These are phyloP conservation scores for Silurus glanis DNA, from an alignment of 2,113 vertebrate species.

Conservation along the genomic window DNA sequence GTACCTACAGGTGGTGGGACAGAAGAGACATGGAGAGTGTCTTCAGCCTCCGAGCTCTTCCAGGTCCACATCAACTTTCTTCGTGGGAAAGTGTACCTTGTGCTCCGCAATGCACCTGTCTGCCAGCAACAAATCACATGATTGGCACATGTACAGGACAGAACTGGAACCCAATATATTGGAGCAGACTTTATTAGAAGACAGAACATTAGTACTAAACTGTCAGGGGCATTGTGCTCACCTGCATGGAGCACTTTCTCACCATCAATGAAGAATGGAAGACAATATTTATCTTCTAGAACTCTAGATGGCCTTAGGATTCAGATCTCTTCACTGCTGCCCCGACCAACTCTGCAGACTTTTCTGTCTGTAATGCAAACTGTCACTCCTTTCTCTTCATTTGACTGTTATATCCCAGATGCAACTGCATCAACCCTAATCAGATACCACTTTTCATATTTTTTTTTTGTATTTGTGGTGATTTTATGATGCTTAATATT, in stretches of 20 bases:
- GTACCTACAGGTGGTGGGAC: slow-evolving; percentile 53
- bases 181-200: slow-evolving; percentile 55
- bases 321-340: slow-evolving; percentile 15
- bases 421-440: slow-evolving; percentile 7
- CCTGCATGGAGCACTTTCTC: slow-evolving; percentile 35
- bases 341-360: slow-evolving; percentile 19
- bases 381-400: slow-evolving; percentile 37
- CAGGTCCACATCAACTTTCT: slow-evolving; percentile 75
- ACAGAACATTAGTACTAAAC: slow-evolving; percentile 53
- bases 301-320: slow-evolving; percentile 31
- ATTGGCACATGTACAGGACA: slow-evolving; percentile 42
- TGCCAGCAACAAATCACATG: slow-evolving; percentile 72
- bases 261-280: slow-evolving; percentile 5
- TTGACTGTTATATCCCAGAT: slow-evolving; percentile 36
- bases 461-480: slow-evolving; percentile 62
- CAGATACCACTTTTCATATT: slow-evolving; percentile 41
- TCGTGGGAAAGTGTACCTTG: slow-evolving; percentile 74
- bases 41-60: slow-evolving; percentile 68
- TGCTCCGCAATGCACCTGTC: slow-evolving; percentile 66
- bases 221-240: slow-evolving; percentile 42
- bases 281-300: slow-evolving; percentile 17
- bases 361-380: slow-evolving; percentile 18
- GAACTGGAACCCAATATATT: slow-evolving; percentile 45
- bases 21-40: slow-evolving; percentile 67
- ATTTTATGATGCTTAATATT: slow-evolving; percentile 65